Conservation (phyloP, 1,140 invertebrate genomes). For the Cyclina sinensis region DNA sequence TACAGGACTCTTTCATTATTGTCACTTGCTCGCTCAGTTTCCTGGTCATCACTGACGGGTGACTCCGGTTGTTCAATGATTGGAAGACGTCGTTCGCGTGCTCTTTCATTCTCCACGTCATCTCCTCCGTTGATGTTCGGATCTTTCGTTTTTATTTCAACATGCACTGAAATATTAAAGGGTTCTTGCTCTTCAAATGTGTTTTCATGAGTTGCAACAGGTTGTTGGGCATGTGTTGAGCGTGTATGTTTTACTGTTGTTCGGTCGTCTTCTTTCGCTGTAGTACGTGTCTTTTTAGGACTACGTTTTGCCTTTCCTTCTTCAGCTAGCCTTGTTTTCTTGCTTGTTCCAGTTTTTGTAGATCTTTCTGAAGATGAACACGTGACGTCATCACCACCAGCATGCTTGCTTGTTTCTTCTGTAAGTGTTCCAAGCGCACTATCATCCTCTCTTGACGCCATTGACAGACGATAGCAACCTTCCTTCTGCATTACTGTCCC, state of each 20-base stretch:
- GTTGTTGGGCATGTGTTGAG: background rate
- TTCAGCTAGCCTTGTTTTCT: background rate
- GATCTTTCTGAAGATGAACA: background rate
- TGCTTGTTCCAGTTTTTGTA: background rate
- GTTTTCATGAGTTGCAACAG: background rate
- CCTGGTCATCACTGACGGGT: background rate
- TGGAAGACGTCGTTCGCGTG: conserved; percentile 17
- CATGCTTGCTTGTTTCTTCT: conserved; percentile 32
- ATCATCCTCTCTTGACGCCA: conserved; percentile 22
- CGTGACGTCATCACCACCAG: background rate
- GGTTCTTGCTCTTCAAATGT: conserved; percentile 46
- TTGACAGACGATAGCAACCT: background rate
- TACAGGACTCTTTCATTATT: conserved; percentile 8
- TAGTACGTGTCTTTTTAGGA: background rate
- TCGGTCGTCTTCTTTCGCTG: background rate
- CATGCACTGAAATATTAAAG: conserved; percentile 65
- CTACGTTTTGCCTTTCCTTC: background rate
- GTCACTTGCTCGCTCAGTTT: background rate
- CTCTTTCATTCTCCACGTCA: conserved; percentile 46
- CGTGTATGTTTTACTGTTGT: background rate
- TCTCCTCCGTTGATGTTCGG: conserved; percentile 38
- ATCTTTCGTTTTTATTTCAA: conserved; percentile 62
- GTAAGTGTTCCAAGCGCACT: conserved; percentile 52
- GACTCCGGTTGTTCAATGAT: conserved; percentile 24
- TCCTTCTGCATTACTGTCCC: conserved; percentile 37